Evolutionary conservation across 1,140 invertebrate genomes (phyloP), one percentile per base, ranked within the genome.

Genomic region (Amyelois transitella): DNA sequence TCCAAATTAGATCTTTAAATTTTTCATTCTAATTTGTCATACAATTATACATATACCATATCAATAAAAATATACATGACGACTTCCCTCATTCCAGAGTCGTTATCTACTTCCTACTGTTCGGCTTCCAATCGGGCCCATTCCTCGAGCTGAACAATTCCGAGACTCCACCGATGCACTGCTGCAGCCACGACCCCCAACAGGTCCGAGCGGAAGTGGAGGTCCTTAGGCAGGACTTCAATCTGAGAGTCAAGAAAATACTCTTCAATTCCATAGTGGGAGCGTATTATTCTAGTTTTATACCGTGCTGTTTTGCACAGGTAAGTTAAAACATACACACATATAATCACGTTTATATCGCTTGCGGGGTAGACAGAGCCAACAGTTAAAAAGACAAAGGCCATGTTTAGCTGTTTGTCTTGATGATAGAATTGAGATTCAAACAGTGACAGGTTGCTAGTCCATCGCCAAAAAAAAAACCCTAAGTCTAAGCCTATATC

Each of bases 221-320:
- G 55, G 90, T 91, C 14, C 76, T 99, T 5, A 93, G 94, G 64
- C 91, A 91, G 18, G 97, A 98, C 80, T 98, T 98, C 68, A 98
- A 98, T 77, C 90, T 91, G 44, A 89, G 97, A 47, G 91, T 98
- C 64, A 97, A 97, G 84, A 94, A 96, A 77, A 93, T 97, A 51
- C 88, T 99, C 3, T 98, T 97, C 75, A 96, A 95, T 71, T 96
- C 96, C 1, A 92, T 97, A 43, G 85, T 96, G 1, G 96, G 94
- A 69, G 95, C 96, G 0, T 99, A 98, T 78, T 97, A 98, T 82
- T 93, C 95, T 64, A 94, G 94, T 55, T 94, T 98, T 77, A 92
- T 98, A 18, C 97, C 97, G 0, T 94, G 96, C 70, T 94, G 94
- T 72, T 96, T 97, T 91, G 94, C 94, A 18, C 93, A 95, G 90